These are phyloP conservation scores for Tubulanus polymorphus DNA, from an alignment of 2,888 invertebrate species.

Conservation along the genomic window DNA sequence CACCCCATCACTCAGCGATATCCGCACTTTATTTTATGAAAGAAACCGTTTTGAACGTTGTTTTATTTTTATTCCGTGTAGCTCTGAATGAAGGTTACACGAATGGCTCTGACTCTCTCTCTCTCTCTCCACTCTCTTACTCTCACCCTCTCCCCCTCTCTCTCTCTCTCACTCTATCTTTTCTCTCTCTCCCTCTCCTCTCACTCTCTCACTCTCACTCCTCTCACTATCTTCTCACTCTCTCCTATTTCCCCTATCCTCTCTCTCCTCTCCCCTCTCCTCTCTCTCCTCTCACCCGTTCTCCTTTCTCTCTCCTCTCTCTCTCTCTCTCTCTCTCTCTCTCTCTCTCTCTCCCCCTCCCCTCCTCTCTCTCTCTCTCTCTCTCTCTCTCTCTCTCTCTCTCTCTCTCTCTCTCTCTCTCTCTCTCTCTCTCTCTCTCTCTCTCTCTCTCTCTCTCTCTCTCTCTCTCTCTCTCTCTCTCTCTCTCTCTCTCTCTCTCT, in stretches of 20 bases:
- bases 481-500: background rate
- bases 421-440: background rate
- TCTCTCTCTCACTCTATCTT: background rate
- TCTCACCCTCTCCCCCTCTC: no score
- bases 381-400: background rate
- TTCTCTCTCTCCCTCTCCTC: no score
- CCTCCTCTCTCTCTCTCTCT: background rate
- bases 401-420: background rate
- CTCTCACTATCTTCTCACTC: background rate
- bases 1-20: no score
- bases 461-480: background rate
- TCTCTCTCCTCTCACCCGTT: no score
- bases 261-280: no score
- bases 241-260: no score
- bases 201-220: background rate
- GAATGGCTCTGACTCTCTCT: no score
- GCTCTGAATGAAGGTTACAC: no score
- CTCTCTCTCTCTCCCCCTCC: background rate
- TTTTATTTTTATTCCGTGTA: no score
- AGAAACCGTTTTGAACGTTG: no score
- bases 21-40: no score
- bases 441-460: background rate
- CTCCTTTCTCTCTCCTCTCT: background rate
- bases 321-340: background rate
- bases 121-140: no score